Evolutionary conservation across 2,113 vertebrate species (phyloP).

Genomic region (Elephas maximus): DNA sequence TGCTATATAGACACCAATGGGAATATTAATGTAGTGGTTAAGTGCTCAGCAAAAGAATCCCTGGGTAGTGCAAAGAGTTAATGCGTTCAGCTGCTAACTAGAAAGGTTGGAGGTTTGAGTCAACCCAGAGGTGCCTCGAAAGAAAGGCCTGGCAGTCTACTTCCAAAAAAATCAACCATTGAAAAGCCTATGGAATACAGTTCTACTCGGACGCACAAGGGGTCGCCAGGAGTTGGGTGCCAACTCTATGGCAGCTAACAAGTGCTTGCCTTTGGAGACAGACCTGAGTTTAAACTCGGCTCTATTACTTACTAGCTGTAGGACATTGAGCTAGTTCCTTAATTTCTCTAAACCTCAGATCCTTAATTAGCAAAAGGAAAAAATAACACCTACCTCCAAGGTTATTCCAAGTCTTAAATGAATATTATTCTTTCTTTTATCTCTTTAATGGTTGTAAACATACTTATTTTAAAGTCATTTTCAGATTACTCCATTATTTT

Average conservation of each 20-base stretch:
- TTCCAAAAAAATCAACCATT: background rate
- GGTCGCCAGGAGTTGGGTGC: background rate
- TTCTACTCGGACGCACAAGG: background rate
- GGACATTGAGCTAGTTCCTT: background rate
- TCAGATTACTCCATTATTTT: slow-evolving; percentile 17
- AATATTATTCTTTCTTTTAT: background rate
- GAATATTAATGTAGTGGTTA: background rate
- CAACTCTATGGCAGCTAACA: background rate
- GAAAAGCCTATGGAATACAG: background rate
- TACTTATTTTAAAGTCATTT: background rate
- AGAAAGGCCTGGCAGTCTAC: background rate
- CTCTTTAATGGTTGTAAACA: slow-evolving; percentile 29
- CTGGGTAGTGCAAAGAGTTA: background rate
- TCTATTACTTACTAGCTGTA: background rate
- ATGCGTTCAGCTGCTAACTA: background rate
- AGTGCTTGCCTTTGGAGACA: background rate
- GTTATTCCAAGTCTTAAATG: slow-evolving; percentile 8
- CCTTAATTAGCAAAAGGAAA: slow-evolving; percentile 45
- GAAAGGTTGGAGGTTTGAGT: background rate
- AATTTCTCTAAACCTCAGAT: background rate
- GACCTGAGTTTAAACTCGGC: background rate
- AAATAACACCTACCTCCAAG: background rate
- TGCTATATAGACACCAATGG: background rate
- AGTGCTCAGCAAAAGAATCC: background rate
- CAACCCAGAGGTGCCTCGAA: background rate